These are phyloP conservation scores for Leptinotarsa undecemlineata DNA, from an alignment of 1,140 invertebrate genomes.

Conservation along the genomic window DNA sequence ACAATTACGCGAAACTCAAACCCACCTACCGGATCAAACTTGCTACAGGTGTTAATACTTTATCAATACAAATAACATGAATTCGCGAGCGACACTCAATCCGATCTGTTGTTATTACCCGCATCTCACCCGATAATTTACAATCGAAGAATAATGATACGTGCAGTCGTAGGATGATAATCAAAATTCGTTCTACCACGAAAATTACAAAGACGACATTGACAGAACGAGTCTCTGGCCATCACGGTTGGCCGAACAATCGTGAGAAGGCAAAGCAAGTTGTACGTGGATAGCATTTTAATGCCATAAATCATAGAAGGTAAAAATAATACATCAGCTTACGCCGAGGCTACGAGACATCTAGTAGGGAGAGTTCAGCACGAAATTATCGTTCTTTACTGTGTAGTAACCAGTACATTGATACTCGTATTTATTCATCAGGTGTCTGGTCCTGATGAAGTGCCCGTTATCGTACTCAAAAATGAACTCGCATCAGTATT, in stretches of 20 bases:
- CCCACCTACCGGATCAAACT: too few relatives aligned
- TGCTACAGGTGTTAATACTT: background rate
- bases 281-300: conserved; percentile 19
- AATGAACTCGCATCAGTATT: too few relatives aligned
- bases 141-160: background rate
- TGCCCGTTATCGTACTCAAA: too few relatives aligned
- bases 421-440: too few relatives aligned
- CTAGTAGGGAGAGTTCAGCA: too few relatives aligned
- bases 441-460: too few relatives aligned
- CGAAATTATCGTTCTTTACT: too few relatives aligned
- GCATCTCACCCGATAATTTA: background rate
- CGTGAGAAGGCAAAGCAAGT: conserved; percentile 31
- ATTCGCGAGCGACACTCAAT: background rate
- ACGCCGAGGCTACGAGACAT: too few relatives aligned
- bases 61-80: conserved; percentile 6
- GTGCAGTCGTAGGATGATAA: conserved; percentile 3
- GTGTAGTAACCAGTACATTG: too few relatives aligned
- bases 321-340: background rate
- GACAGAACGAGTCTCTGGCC: conserved; percentile 32
- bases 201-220: conserved; percentile 27
- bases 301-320: conserved; percentile 15
- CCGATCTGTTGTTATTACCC: background rate
- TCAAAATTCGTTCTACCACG: conserved; percentile 21
- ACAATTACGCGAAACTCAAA: too few relatives aligned
- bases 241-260: conserved; percentile 35